Percentiles rank a stretch among this genome's conserved stretches.
Conservation (phyloP, 92 coral and sea anemone species). For the Bergia puertoricense region DNA sequence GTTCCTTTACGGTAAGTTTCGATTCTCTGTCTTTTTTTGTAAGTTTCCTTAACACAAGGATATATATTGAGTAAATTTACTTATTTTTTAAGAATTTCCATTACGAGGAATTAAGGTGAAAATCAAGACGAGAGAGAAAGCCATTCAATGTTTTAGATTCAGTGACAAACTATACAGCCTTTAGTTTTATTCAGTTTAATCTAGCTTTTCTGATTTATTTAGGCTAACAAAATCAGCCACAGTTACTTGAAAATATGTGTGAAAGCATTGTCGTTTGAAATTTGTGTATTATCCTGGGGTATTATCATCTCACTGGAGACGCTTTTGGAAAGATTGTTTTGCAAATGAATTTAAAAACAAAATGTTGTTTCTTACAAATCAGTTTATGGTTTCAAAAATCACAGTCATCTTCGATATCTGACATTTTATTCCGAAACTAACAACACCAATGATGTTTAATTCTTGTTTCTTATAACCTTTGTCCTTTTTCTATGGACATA, state of each 20-base stretch:
- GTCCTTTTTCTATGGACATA: background rate
- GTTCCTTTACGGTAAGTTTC: constrained; percentile 11
- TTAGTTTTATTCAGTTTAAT: background rate
- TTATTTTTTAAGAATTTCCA: background rate
- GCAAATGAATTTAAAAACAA: background rate
- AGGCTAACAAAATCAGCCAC: background rate
- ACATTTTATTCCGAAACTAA: background rate
- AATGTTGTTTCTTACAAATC: background rate
- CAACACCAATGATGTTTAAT: background rate
- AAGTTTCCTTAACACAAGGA: background rate
- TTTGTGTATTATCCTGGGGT: background rate
- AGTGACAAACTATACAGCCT: background rate
- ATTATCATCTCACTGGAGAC: background rate
- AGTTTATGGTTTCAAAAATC: background rate
- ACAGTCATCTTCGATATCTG: background rate
- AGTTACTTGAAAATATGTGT: background rate
- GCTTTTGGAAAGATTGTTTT: background rate
- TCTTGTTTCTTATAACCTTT: background rate
- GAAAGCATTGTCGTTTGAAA: background rate
- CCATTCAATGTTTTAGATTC: background rate
- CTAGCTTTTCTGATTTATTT: constrained; percentile 8
- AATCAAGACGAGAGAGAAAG: background rate
- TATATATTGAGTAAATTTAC: background rate
- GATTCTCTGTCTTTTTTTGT: background rate
- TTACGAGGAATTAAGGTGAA: background rate